phyloP scores from a whole-genome alignment of 2,113 vertebrate genomes.

The Cettia cetti region DNA sequence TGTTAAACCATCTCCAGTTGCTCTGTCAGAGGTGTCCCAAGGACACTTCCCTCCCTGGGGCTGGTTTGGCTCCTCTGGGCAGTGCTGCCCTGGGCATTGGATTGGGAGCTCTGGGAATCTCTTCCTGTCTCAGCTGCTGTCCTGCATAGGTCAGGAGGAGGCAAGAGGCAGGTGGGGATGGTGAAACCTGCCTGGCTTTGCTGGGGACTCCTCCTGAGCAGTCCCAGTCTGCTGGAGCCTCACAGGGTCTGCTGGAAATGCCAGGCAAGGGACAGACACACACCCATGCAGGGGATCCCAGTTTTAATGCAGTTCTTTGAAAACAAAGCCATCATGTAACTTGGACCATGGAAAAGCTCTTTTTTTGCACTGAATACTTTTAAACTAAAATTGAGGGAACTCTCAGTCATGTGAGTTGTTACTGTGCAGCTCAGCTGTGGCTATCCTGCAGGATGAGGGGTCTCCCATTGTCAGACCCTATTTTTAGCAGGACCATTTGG shows the following conservation, averaged over 20 bases:
- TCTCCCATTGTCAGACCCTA: neutral
- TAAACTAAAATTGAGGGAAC: neutral
- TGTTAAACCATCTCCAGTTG: neutral
- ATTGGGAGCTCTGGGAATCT: neutral
- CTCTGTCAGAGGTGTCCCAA: neutral
- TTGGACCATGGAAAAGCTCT: neutral
- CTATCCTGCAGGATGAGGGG: neutral
- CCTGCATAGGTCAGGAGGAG: neutral
- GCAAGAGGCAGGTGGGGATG: neutral
- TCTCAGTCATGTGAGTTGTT: accelerated
- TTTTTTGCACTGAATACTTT: neutral
- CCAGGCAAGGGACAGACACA: neutral
- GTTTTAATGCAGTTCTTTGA: neutral
- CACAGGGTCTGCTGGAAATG: neutral
- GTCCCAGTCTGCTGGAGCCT: neutral
- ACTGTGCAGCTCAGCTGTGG: neutral
- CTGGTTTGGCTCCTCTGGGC: neutral
- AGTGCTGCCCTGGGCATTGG: accelerated
- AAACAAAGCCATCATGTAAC: neutral
- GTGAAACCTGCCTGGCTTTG: neutral
- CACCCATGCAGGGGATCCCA: accelerated
- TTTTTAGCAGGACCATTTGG: neutral
- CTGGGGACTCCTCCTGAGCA: neutral
- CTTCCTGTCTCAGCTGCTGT: neutral
- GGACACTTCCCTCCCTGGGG: neutral